A percentile compares a stretch with the other conserved stretches of the same genome.
Conservation (phyloP, 2,797 vertebrate species). For the Poecilia velifera region DNA sequence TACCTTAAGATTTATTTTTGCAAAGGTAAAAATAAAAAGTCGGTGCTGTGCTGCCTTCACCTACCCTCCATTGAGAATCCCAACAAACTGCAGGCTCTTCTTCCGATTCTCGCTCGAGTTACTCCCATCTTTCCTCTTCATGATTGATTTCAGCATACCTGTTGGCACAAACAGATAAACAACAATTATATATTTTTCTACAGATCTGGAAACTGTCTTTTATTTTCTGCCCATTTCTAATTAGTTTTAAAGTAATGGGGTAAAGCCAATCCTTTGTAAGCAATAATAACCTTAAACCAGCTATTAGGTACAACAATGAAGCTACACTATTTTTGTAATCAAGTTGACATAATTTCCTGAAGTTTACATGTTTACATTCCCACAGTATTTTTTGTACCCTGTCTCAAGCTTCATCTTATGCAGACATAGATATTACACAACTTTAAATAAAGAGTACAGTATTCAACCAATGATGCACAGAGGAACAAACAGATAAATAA, state of each 20-base stretch:
- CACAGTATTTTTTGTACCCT: not conserved
- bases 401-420: not conserved
- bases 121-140: conserved; percentile 91
- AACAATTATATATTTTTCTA: not conserved
- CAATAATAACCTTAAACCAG: not conserved
- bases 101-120: conserved; percentile 75
- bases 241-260: not conserved
- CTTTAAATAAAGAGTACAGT: not conserved
- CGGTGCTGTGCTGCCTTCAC: conserved; percentile 71
- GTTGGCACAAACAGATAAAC: conserved; percentile 29
- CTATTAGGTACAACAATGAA: not conserved
- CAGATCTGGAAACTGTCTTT: not conserved
- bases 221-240: not conserved
- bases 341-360: not conserved
- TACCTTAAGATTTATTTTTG: conserved; percentile 28
- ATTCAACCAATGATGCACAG: not conserved
- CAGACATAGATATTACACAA: not conserved
- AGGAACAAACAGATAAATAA: not conserved
- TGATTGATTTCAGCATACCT: conserved; percentile 95
- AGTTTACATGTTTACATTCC: not conserved
- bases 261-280: not conserved
- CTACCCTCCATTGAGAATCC: conserved; percentile 94
- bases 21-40: conserved; percentile 42
- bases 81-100: conserved; percentile 96
- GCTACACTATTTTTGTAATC: not conserved